Conservation (phyloP, 1,140 invertebrate species). For the Manduca sexta region DNA sequence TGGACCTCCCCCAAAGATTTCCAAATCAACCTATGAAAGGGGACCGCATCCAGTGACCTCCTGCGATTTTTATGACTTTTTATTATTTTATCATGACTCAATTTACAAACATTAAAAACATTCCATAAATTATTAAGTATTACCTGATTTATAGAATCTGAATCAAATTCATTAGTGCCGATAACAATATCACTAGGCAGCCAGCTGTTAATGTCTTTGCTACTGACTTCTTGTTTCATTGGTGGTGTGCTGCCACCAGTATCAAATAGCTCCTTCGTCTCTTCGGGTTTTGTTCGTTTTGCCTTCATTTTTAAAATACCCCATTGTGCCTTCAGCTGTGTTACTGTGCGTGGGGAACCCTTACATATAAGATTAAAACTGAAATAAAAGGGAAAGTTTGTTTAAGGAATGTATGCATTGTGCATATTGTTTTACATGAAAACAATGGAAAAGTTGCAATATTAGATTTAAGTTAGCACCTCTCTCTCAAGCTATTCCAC, state of each 20-base stretch:
- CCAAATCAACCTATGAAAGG: too few species aligned
- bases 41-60: too few species aligned
- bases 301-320: neutral
- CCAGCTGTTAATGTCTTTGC: neutral
- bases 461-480: too few species aligned
- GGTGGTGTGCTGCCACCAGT: neutral
- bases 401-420: too few species aligned
- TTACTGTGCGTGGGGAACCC: neutral
- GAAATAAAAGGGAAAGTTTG: neutral
- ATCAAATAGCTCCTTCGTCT: neutral
- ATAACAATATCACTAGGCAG: neutral
- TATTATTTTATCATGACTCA: too few species aligned
- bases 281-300: neutral
- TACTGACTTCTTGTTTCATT: neutral
- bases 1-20: too few species aligned
- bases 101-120: too few species aligned
- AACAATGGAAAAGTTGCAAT: too few species aligned
- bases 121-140: slow-evolving; percentile 1
- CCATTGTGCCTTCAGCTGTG: neutral
- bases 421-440: neutral
- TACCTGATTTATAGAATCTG: neutral
- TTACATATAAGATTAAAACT: neutral
- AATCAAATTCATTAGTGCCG: neutral
- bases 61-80: too few species aligned
- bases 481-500: too few species aligned